Evolutionary conservation across 2,797 vertebrate species (phyloP), one percentile per base, ranked within the genome.

Genomic region (Myotis planiceps): DNA sequence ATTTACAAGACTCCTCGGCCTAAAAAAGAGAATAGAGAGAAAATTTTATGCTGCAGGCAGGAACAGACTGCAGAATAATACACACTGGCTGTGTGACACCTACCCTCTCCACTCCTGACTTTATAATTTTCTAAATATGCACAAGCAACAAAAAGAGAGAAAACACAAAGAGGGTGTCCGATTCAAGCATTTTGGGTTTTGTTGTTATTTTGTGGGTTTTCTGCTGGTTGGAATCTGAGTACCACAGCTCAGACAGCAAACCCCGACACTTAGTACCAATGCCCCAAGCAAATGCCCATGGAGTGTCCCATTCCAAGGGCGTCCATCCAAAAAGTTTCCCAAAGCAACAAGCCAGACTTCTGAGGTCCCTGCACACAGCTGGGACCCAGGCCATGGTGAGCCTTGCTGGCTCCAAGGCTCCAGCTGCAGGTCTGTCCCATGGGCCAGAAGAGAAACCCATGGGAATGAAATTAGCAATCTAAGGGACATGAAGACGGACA

Each of bases 1-100:
- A 99, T 92, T 99, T 99, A 97, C 99, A 99, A 51, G 99, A 99
- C 86, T 99, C 99, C 96, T 99, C 99, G 0, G 99, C 99, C 99
- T 99, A 85, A 66, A 95, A 51, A 90, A 51, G 32, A 3, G 18
- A 94, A 88, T 12, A 27, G 21, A 91, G 49, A 84, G 23, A 58
- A n/a, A 58, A 53, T 60, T 16, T 76, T 68, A 88, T 27, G 29
- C 68, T 47, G 79, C 27, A 58, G 81, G 49, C 76, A 94, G 68
- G 34, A 55, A 65, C 0, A 8, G 63, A 68, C 60, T 58, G 66
- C 39, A 91, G 49, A 92, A 12, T 9, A 51, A 81, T 1, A 6
- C 14, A 71, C 68, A 14, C 81, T 37, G 47, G 32, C 55, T 53
- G 18, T 0, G 29, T 0, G 65, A 7, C 32, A 85, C 23, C 45